phyloP scores from a whole-genome alignment of 2,113 vertebrate species.

The Vombatus ursinus region DNA sequence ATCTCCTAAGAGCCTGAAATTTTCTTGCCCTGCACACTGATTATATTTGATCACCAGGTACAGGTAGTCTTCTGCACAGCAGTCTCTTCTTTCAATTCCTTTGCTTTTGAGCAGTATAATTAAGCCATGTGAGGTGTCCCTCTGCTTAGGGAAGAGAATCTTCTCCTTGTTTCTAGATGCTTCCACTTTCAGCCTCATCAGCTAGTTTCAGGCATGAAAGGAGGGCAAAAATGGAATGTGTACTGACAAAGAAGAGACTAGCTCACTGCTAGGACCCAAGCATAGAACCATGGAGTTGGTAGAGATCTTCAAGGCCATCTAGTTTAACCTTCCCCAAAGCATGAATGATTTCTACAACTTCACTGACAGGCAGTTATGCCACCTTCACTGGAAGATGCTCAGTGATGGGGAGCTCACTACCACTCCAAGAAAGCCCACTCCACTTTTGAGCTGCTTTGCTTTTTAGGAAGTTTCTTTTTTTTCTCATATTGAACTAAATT shows the following conservation, averaged over 20 bases:
- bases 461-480: not conserved
- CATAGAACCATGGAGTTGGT: not conserved
- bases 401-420: not conserved
- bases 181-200: not conserved
- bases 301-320: not conserved
- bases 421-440: not conserved
- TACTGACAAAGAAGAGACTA: not conserved
- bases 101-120: slow-evolving; percentile 38
- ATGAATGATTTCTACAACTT: not conserved
- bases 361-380: not conserved
- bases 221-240: not conserved
- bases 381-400: not conserved
- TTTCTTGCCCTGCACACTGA: slow-evolving; percentile 7
- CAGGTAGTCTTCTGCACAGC: not conserved
- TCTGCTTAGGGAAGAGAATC: not conserved
- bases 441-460: not conserved
- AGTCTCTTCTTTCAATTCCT: not conserved
- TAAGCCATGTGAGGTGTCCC: slow-evolving; percentile 5
- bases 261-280: not conserved
- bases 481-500: not conserved
- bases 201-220: not conserved
- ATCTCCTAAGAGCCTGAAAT: slow-evolving; percentile 36
- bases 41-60: slow-evolving; percentile 49
- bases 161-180: not conserved
- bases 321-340: not conserved